These are phyloP conservation scores for Nezara viridula DNA, from an alignment of 2,888 invertebrate species.

Conservation along the genomic window DNA sequence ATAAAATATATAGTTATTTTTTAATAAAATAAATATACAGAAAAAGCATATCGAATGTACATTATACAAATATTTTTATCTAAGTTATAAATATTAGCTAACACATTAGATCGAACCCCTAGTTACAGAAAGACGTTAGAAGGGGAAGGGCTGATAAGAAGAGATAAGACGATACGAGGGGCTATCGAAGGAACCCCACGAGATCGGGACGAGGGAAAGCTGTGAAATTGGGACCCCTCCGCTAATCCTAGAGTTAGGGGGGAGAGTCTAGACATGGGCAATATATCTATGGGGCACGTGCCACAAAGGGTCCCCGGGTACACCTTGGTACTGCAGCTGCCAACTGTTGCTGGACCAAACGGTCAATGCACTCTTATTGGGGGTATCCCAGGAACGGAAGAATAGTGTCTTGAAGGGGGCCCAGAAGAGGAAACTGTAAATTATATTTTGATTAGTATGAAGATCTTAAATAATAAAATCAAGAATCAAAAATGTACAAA, in stretches of 20 bases:
- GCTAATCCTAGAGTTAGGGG: constrained; percentile 9
- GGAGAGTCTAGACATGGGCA: not conserved
- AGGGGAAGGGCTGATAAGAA: not conserved
- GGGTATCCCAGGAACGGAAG: not conserved
- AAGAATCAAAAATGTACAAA: too few species aligned
- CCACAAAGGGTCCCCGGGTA: not conserved
- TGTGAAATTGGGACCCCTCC: constrained; percentile 44
- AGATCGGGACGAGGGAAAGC: not conserved
- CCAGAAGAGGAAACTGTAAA: too few species aligned
- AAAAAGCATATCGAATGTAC: not conserved
- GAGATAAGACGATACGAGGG: not conserved
- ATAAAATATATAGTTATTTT: too few species aligned
- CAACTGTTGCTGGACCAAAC: not conserved
- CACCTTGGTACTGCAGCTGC: not conserved
- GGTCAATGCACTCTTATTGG: not conserved
- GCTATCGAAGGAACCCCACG: not conserved
- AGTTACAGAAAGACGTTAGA: constrained; percentile 16
- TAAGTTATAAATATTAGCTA: constrained; percentile 1
- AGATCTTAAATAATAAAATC: too few species aligned
- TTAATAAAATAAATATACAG: not conserved
- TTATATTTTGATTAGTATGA: too few species aligned
- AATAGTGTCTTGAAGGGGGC: too few species aligned
- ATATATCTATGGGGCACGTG: constrained; percentile 40
- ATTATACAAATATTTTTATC: not conserved
- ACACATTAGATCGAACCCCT: not conserved